Percentiles rank a stretch among this genome's conserved stretches.
phyloP scores from a whole-genome alignment of 1,140 invertebrate species.

The Papilio xuthus region DNA sequence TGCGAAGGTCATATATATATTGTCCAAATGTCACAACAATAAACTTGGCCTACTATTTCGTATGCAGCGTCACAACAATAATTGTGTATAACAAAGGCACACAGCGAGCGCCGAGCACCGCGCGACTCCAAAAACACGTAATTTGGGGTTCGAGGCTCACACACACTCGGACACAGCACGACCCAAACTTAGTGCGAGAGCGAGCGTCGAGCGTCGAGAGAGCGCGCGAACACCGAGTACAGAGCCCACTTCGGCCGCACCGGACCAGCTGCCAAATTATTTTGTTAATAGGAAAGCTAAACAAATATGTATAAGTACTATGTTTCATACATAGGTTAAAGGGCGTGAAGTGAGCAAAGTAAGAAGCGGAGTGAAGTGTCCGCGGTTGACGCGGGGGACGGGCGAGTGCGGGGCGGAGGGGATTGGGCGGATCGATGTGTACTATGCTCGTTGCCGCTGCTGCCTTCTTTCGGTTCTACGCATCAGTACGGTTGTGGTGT shows the following conservation, averaged over 20 bases:
- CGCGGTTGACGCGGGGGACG: slow-evolving; percentile 43
- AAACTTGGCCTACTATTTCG: not conserved
- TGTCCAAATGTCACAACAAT: slow-evolving; percentile 29
- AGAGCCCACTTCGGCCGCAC: slow-evolving; percentile 54
- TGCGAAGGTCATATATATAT: not conserved
- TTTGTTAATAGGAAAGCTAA: slow-evolving; percentile 69
- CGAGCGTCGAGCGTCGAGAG: slow-evolving; percentile 19
- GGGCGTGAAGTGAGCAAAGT: slow-evolving; percentile 68
- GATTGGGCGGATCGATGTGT: slow-evolving; percentile 66
- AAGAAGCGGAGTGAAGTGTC: slow-evolving; percentile 62
- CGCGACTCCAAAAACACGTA: not conserved
- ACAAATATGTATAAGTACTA: slow-evolving; percentile 76
- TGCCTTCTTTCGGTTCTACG: slow-evolving; percentile 16
- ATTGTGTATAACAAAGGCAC: slow-evolving; percentile 25
- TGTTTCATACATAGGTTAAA: slow-evolving; percentile 70
- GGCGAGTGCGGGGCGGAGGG: slow-evolving; percentile 46
- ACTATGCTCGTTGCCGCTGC: not conserved
- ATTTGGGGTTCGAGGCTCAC: slow-evolving; percentile 4
- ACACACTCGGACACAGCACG: not conserved
- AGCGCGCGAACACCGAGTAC: slow-evolving; percentile 36
- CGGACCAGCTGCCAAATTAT: slow-evolving; percentile 33
- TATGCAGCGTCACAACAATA: slow-evolving; percentile 33
- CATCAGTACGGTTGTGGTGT: not conserved
- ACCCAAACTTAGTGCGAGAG: not conserved
- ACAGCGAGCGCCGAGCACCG: not conserved